These are phyloP conservation scores for Hassar affinis DNA, from an alignment of 2,113 vertebrate genomes.

Conservation along the genomic window DNA sequence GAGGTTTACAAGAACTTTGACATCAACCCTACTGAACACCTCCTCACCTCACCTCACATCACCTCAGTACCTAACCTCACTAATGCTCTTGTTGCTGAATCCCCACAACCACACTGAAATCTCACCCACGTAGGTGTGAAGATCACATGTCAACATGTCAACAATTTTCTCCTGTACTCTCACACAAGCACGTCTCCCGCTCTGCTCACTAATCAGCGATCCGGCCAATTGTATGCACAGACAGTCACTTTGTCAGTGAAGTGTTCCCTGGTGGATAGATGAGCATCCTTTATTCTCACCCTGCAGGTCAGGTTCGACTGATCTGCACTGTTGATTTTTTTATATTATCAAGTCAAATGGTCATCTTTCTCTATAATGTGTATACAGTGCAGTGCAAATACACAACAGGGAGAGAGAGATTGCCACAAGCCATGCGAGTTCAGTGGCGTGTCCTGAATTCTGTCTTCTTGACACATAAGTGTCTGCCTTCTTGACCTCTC, in stretches of 20 bases:
- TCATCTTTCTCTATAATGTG: neutral
- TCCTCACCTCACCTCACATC: too few relatives aligned
- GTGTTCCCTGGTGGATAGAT: neutral
- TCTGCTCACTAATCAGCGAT: neutral
- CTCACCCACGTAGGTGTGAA: too few relatives aligned
- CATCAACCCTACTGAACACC: neutral
- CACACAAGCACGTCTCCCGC: neutral
- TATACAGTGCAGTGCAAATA: neutral
- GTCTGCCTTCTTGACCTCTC: constrained; percentile 3
- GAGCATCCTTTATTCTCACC: neutral
- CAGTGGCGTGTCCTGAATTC: neutral
- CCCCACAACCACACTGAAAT: neutral
- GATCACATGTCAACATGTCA: neutral
- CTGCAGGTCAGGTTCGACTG: neutral
- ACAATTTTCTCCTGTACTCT: neutral
- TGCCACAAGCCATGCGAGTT: neutral
- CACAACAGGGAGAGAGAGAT: neutral
- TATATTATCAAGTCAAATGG: neutral
- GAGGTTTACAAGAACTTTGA: neutral
- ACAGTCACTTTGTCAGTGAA: neutral
- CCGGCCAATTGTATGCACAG: neutral
- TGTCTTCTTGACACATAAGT: too few relatives aligned
- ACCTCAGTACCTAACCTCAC: neutral
- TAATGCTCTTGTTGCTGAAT: neutral
- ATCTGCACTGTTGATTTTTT: neutral